A percentile compares a stretch with the other conserved stretches of the same genome.
Evolutionary conservation across 2,113 vertebrate genomes (phyloP).

Genomic region (Heliornis fulica): DNA sequence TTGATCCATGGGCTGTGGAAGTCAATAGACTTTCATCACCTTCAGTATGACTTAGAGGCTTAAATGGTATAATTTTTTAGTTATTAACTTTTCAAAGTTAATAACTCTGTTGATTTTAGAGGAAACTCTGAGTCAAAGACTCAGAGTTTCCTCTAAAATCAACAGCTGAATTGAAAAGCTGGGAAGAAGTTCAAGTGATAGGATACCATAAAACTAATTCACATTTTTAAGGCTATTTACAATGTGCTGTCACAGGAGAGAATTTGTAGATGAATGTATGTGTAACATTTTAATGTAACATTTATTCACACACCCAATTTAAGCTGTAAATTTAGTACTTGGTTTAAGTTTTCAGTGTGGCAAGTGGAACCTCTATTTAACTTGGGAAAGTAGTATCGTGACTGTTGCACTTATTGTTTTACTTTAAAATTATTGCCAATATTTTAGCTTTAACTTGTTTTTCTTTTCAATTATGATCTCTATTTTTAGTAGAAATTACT

Average conservation of each 20-base stretch:
- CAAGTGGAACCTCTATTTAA: background rate
- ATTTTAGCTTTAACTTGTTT: background rate
- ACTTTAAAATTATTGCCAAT: background rate
- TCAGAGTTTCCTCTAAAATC: background rate
- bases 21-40: constrained; percentile 43
- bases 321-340: background rate
- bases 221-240: background rate
- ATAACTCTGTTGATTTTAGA: no score
- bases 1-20: constrained; percentile 39
- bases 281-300: background rate
- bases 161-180: background rate
- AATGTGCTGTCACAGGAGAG: background rate
- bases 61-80: constrained; percentile 7
- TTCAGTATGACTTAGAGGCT: background rate
- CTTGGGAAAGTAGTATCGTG: background rate
- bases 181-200: background rate
- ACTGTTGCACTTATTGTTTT: background rate
- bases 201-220: background rate
- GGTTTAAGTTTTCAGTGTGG: background rate
- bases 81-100: constrained; percentile 11
- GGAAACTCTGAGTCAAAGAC: no score
- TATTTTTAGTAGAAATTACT: background rate
- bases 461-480: background rate
- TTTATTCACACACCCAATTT: background rate
- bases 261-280: background rate